Percentiles rank a stretch among this genome's conserved stretches.
Evolutionary conservation across 2,888 invertebrate species (phyloP).

Genomic region (Penaeus monodon): DNA sequence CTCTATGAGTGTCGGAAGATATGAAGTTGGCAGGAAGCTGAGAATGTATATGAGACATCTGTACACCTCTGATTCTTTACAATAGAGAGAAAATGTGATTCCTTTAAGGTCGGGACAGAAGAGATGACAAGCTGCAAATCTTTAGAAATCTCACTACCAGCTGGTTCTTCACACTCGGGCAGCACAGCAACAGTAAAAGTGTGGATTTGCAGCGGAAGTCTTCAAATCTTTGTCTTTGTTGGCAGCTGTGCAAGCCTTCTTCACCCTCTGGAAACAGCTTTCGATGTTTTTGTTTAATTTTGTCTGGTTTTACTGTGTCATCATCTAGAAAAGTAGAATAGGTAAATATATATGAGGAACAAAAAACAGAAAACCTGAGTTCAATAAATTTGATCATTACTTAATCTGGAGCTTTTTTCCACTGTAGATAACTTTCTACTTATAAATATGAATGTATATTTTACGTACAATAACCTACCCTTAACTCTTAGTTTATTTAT

Average conservation of each 20-base stretch:
- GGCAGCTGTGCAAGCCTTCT: slow-evolving; percentile 18
- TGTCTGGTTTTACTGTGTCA: slow-evolving; percentile 15
- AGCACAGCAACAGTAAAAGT: slow-evolving; percentile 33
- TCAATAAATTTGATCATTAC: no score
- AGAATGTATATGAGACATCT: slow-evolving; percentile 27
- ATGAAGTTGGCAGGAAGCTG: slow-evolving; percentile 19
- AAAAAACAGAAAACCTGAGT: no score
- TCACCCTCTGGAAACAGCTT: slow-evolving; percentile 38
- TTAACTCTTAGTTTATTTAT: no score
- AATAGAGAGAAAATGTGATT: slow-evolving; percentile 41
- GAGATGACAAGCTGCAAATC: slow-evolving; percentile 32
- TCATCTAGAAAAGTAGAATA: slow-evolving; percentile 23
- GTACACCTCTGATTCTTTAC: slow-evolving; percentile 39
- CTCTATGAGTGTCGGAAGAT: slow-evolving; percentile 1
- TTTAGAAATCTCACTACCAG: not conserved
- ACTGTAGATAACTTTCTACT: no score
- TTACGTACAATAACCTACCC: no score
- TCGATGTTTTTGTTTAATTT: slow-evolving; percentile 36
- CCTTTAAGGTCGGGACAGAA: slow-evolving; percentile 28
- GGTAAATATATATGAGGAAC: no score
- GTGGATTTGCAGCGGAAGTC: slow-evolving; percentile 25
- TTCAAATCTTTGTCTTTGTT: slow-evolving; percentile 25
- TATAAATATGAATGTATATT: no score
- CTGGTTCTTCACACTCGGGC: slow-evolving; percentile 26
- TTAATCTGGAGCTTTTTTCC: no score